phyloP scores from a whole-genome alignment of 2,888 invertebrate genomes.

The Ennomos quercinarius region DNA sequence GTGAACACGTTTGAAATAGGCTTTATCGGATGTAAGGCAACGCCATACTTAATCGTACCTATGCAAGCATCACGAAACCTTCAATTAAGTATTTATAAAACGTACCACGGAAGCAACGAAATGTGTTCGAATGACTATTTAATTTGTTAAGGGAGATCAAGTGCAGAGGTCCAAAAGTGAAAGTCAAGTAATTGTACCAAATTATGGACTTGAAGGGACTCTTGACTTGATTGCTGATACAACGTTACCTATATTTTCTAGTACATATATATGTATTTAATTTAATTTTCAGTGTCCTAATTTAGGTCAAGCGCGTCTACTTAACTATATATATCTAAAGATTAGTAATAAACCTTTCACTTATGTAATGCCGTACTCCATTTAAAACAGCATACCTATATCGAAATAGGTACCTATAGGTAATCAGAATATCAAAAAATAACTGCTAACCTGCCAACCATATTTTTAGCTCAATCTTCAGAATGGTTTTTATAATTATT shows the following conservation, averaged over 20 bases:
- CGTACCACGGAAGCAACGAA: slow-evolving; percentile 36
- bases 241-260: slow-evolving; percentile 41
- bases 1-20: background rate
- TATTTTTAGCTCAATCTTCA: background rate
- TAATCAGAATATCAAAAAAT: too few relatives aligned
- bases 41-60: slow-evolving; percentile 40
- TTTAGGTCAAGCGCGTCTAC: too few relatives aligned
- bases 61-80: slow-evolving; percentile 36
- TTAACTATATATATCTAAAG: too few relatives aligned
- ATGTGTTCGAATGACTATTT: slow-evolving; percentile 42
- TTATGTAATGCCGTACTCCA: too few relatives aligned
- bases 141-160: slow-evolving; percentile 51
- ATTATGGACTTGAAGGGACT: slow-evolving; percentile 55
- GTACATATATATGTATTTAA: slow-evolving; percentile 43
- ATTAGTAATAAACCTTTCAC: too few relatives aligned
- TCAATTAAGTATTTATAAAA: slow-evolving; percentile 40
- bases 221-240: slow-evolving; percentile 45
- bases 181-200: slow-evolving; percentile 62
- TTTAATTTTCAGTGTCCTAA: too few relatives aligned
- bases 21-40: slow-evolving; percentile 37
- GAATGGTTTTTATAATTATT: background rate
- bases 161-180: slow-evolving; percentile 50
- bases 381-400: too few relatives aligned
- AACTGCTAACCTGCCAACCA: too few relatives aligned
- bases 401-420: too few relatives aligned